Base-by-base conservation (phyloP, 2,113 vertebrate species). In the Promerops cafer region DNA sequence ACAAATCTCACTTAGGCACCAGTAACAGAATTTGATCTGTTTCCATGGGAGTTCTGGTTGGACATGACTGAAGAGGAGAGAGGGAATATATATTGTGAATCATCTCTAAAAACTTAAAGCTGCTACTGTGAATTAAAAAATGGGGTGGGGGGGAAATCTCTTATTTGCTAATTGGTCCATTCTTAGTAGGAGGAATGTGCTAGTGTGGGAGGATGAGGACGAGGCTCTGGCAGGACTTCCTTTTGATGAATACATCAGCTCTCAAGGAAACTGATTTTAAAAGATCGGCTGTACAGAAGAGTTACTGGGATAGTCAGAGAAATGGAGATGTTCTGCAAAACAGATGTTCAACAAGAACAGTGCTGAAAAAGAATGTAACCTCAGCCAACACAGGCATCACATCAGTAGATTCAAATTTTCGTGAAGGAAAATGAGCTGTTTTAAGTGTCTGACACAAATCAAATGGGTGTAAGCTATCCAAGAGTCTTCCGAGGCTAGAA, bases 131-230 rank as follows among this genome's bases (percentile, higher is more conserved):
- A 13, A 39, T 66, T 49, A 18, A 40, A 24, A 5, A 16, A 13
- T n/a, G n/a, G n/a, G n/a, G n/a, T n/a, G 2, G 2, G 2, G 4
- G 3, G 1, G 0, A 1, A 12, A 15, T 24, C 16, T 30, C 15
- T 57, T 72, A 11, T 5, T 86, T 83, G 31, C 9, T 74, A 16
- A 56, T n/a, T 11, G 10, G 9, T 72, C 40, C 59, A 27, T 0
- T 53, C 77, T 33, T 26, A 49, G 45, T 40, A 61, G 63, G 23
- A 70, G 18, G 39, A 50, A 82, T 7, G 26, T 70, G n/a, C 54
- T 68, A 31, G 28, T 14, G 4, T 3, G 2, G 54, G 27, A 89
- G 14, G 33, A 24, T 59, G 59, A 71, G 45, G 59, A 31, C 60
- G 78, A 69, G 64, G 45, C 28, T 89, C 35, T 70, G 33, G 4